phyloP scores from a whole-genome alignment of 2,888 invertebrate genomes.

The Calameuta filiformis region DNA sequence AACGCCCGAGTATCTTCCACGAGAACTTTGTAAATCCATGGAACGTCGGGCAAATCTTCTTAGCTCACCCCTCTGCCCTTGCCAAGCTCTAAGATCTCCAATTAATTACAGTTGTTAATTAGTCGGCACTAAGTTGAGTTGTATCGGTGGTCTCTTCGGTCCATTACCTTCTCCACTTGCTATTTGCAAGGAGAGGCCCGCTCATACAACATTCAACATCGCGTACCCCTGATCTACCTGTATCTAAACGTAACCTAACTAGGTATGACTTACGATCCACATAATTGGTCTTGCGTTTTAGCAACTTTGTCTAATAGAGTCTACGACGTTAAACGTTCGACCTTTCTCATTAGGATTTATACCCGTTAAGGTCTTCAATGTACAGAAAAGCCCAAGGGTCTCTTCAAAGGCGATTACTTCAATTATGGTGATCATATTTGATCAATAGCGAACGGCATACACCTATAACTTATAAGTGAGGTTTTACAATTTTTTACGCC shows the following conservation, averaged over 20 bases:
- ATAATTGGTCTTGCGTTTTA: constrained; percentile 23
- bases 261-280: constrained; percentile 25
- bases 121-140: constrained; percentile 37
- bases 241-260: constrained; percentile 21
- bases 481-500: background rate
- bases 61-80: constrained; percentile 8
- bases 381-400: background rate
- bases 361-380: background rate
- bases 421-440: background rate
- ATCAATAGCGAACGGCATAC: background rate
- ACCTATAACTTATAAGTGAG: background rate
- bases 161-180: constrained; percentile 23
- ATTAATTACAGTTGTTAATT: constrained; percentile 44
- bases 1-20: constrained; percentile 18
- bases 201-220: constrained; percentile 21
- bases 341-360: background rate
- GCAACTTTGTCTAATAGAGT: constrained; percentile 1
- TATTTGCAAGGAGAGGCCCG: constrained; percentile 5
- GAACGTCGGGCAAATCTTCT: constrained; percentile 18
- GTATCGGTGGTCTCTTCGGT: constrained; percentile 29
- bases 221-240: background rate
- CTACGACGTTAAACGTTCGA: background rate
- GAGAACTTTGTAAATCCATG: constrained; percentile 21
- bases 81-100: constrained; percentile 32
- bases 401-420: background rate